A percentile compares a stretch with the other conserved stretches of the same genome.
Evolutionary conservation across 2,113 vertebrate species (phyloP).

Genomic region (Halcyon malimbica): DNA sequence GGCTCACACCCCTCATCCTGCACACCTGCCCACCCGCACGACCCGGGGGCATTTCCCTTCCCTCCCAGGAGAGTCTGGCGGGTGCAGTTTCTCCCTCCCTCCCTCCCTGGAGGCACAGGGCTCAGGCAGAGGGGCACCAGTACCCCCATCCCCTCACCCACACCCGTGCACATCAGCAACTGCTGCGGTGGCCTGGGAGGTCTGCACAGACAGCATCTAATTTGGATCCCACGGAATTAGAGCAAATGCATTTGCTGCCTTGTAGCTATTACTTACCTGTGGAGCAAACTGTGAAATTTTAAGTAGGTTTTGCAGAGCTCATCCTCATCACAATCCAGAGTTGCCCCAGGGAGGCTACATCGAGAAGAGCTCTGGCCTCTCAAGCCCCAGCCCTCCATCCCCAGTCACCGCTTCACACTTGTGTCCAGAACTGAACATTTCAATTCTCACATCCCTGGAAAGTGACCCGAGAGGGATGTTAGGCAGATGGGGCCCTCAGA

Average conservation of each 20-base stretch:
- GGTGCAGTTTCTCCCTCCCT: not conserved
- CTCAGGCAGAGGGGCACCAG: fast-evolving
- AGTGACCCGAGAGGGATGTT: fast-evolving
- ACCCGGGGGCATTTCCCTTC: not conserved
- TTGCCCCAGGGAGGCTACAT: not conserved
- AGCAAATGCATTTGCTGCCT: not conserved
- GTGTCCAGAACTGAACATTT: not conserved
- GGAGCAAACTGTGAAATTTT: not conserved
- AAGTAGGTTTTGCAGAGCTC: not conserved
- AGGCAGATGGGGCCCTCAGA: not conserved
- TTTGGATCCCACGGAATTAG: not conserved
- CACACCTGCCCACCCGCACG: not conserved
- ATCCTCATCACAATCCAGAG: fast-evolving
- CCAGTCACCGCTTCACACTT: not conserved
- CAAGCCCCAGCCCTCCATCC: not conserved
- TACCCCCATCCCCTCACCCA: not conserved
- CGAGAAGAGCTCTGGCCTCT: not conserved
- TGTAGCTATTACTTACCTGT: not conserved
- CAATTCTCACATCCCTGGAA: slow-evolving; percentile 11
- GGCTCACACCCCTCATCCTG: not conserved
- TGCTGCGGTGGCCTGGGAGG: not conserved
- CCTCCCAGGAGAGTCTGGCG: not conserved
- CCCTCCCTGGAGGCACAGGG: fast-evolving
- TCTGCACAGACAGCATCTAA: not conserved
- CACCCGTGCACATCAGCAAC: fast-evolving